Evolutionary conservation across 2,113 vertebrate genomes (phyloP), one percentile per base, ranked within the genome.

Genomic region (Regulus satrapa): DNA sequence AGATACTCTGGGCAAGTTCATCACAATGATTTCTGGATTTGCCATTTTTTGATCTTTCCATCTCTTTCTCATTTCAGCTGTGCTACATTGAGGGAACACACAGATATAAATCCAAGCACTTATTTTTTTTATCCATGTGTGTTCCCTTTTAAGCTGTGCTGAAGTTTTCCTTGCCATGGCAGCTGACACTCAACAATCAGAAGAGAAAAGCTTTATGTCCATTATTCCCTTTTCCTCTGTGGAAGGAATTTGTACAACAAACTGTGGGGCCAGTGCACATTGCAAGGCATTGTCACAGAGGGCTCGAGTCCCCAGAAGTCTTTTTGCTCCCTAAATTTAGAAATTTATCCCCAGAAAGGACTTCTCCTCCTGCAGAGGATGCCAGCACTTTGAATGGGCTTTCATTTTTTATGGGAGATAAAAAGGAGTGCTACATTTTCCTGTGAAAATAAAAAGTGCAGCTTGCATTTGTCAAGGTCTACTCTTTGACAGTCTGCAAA

Each of bases 11-110:
- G 46, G 62, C 26, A 76, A 82, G 56, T 85, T 85, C 36, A 68
- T 89, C 63, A 41, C 75, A 92, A 94, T 86, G 51, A 49, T 89
- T 92, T 90, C 76, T 87, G 94, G n/a, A 55, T 55, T 58, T 82
- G 32, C 63, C 18, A 10, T 68, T 54, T 80, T 81, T 45, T 49
- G 4, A 76, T 67, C 18, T 69, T 88, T 59, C 31, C 55, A 51
- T 79, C 71, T 46, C 34, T 82, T 89, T 14, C 31, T 41, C 1
- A 1, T 43, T 52, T 72, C 62, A 66, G 20, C 40, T 43, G 10
- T 21, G 45, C 32, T 91, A 24, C 18, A 1, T 31, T 48, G 25
- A 56, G 71, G 74, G 31, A 85, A 16, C 21, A 32, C n/a, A 36
- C 15, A 64, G 73, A 25, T 16, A 17, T 7, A 34, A 58, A 64